Evolutionary conservation across 2,888 invertebrate genomes (phyloP), one percentile per base, ranked within the genome.

Genomic region (Sympetrum striolatum): DNA sequence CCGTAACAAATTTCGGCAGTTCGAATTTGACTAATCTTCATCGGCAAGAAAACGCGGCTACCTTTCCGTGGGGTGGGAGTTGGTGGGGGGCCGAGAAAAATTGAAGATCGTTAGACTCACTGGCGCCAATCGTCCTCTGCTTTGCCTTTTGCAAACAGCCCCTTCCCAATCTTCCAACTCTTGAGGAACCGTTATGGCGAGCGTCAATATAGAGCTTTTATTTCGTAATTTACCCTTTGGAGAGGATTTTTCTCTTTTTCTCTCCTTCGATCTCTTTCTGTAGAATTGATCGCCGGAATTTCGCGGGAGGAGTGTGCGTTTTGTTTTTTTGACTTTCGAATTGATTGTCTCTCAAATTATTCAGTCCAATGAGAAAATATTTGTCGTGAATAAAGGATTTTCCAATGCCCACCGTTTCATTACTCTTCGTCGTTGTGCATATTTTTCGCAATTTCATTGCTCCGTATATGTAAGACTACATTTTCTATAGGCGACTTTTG

Each of bases 151-250:
- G 86, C 86, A 86, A 86, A 86, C 86, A 86, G 86, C 86, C 5
- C 82, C 15, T 18, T 14, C 80, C 82, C 25, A n/a, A 14, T 15
- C 80, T 25, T 58, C 35, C 53, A 31, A 14, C 86, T 60, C n/a
- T 58, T 60, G 35, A 35, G 15, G 53, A 86, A 86, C 35, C 86
- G 37, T 82, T 53, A 82, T 82, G 82, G 82, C 82, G 82, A 58
- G 35, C 82, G 82, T 82, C 82, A 82, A 86, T 60, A 86, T 86
- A n/a, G 64, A 39, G 86, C 86, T 86, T 86, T 86, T 86, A 86
- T 86, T 86, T 86, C 86, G 86, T 86, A 86, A 86, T 86, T 86
- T 64, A 86, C 86, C 64, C 86, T 86, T 86, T 86, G 86, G 86
- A 86, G 86, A 25, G 86, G 60, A 86, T 86, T 86, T 86, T 86